A percentile compares a stretch with the other conserved stretches of the same genome.
Evolutionary conservation across 2,113 vertebrate genomes (phyloP).

Genomic region (Hipposideros armiger): DNA sequence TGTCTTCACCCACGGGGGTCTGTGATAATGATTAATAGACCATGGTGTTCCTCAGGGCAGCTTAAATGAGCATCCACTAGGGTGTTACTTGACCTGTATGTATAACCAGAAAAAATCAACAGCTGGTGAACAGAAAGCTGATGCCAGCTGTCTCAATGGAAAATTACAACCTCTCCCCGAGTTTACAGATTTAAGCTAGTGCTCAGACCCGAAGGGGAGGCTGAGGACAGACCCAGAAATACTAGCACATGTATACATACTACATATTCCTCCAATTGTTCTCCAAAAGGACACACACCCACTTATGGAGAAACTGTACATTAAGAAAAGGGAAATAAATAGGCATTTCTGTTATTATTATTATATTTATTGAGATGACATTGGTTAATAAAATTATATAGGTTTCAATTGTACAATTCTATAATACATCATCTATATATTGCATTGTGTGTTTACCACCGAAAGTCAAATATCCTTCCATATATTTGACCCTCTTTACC

Average conservation of each 20-base stretch:
- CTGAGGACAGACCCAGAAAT: neutral
- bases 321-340: neutral
- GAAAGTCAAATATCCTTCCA: too few relatives aligned
- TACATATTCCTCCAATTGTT: neutral
- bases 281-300: neutral
- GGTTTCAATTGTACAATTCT: too few relatives aligned
- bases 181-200: neutral
- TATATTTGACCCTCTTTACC: too few relatives aligned
- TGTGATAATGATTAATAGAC: neutral
- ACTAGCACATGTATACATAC: neutral
- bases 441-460: too few relatives aligned
- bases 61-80: neutral
- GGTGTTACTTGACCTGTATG: constrained; percentile 17
- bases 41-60: neutral
- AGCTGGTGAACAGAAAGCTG: constrained; percentile 58
- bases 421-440: too few relatives aligned
- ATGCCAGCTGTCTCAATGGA: neutral
- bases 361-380: too few relatives aligned
- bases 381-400: too few relatives aligned
- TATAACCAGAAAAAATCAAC: neutral
- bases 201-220: neutral
- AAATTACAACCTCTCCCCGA: neutral
- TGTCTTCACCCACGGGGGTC: neutral
- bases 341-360: neutral
- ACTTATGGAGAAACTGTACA: neutral